Evolutionary conservation across 2,113 vertebrate genomes (phyloP).

Genomic region (Microtus ochrogaster): DNA sequence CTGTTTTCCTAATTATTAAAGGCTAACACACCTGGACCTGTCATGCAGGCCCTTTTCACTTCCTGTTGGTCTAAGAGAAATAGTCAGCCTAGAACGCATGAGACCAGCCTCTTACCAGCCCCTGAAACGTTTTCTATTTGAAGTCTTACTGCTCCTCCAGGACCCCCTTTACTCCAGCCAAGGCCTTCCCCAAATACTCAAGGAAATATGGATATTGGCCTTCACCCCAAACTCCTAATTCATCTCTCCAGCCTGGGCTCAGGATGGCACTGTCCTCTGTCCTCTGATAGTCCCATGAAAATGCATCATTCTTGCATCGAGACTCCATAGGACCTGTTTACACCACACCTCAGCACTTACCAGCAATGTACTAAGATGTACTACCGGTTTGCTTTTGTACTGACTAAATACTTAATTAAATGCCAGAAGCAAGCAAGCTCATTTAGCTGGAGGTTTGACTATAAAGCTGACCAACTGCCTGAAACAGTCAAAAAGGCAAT

Average conservation of each 20-base stretch:
- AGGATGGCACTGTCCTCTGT: background rate
- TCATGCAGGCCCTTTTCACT: background rate
- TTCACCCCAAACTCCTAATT: constrained; percentile 31
- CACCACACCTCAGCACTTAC: background rate
- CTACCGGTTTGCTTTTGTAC: background rate
- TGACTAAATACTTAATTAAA: constrained; percentile 31
- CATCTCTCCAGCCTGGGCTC: background rate
- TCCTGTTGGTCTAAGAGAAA: constrained; percentile 27
- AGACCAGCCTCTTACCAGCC: background rate
- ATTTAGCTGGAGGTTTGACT: background rate
- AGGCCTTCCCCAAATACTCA: background rate
- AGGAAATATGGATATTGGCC: background rate
- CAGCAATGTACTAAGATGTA: background rate
- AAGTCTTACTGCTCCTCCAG: background rate
- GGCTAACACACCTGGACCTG: background rate
- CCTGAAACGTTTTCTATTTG: background rate
- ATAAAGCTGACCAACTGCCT: background rate
- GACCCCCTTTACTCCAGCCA: background rate
- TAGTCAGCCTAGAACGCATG: background rate
- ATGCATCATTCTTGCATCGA: background rate
- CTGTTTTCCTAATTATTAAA: constrained; percentile 47
- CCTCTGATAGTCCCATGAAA: constrained; percentile 10
- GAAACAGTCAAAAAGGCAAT: constrained; percentile 6
- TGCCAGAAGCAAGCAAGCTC: constrained; percentile 15
- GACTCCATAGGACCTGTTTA: background rate